These are phyloP conservation scores for Parnassius apollo DNA, from an alignment of 2,888 invertebrate species.

Conservation along the genomic window DNA sequence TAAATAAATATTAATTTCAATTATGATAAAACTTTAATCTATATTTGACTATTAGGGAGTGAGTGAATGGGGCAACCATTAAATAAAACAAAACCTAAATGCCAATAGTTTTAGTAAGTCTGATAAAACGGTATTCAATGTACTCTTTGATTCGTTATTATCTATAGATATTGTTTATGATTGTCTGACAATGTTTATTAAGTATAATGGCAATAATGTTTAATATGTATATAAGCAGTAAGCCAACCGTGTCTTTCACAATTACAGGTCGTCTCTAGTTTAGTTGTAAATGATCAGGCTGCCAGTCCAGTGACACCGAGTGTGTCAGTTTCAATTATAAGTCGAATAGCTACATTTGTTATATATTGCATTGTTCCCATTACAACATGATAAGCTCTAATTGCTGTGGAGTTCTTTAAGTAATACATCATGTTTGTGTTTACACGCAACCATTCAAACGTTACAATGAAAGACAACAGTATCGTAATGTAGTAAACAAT, in stretches of 20 bases:
- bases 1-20: too few relatives aligned
- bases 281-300: conserved; percentile 30
- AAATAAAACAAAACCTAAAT: too few relatives aligned
- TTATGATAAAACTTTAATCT: too few relatives aligned
- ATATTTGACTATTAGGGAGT: too few relatives aligned
- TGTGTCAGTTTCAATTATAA: conserved; percentile 55
- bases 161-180: background rate
- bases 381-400: conserved; percentile 71
- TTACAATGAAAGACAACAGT: conserved; percentile 18
- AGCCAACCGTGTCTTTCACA: conserved; percentile 28
- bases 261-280: conserved; percentile 26
- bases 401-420: conserved; percentile 58
- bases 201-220: conserved; percentile 3
- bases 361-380: conserved; percentile 67
- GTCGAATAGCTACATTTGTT: conserved; percentile 34
- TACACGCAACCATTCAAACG: conserved; percentile 51
- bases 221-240: conserved; percentile 3
- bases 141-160: background rate
- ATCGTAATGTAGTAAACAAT: conserved; percentile 19
- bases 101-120: too few relatives aligned
- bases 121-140: background rate
- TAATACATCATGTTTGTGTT: conserved; percentile 38
- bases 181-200: background rate
- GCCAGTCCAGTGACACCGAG: conserved; percentile 53
- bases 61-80: too few relatives aligned